A percentile compares a stretch with the other conserved stretches of the same genome.
phyloP scores from a whole-genome alignment of 1,140 invertebrate genomes.

The Wasmannia auropunctata region DNA sequence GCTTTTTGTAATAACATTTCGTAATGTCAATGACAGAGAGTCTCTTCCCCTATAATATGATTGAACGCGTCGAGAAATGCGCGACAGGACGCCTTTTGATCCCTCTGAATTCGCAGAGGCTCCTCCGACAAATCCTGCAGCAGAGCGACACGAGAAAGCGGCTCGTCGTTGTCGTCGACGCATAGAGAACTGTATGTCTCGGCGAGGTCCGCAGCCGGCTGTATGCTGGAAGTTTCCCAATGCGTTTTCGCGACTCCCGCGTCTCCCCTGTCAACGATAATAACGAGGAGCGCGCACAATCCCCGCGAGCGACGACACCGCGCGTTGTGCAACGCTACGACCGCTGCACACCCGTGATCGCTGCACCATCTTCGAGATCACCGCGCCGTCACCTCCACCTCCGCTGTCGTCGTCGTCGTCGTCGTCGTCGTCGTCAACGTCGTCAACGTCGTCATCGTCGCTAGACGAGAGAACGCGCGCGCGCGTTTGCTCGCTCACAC shows the following conservation, averaged over 20 bases:
- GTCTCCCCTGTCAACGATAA: constrained; percentile 51
- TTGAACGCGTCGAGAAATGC: not conserved
- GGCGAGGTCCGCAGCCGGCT: not conserved
- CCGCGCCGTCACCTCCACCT: too few species aligned
- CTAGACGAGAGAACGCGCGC: constrained; percentile 20
- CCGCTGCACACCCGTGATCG: constrained; percentile 28
- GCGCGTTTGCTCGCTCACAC: constrained; percentile 24
- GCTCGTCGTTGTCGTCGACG: not conserved
- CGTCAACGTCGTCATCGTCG: not conserved
- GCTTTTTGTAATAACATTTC: not conserved
- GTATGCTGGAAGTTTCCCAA: constrained; percentile 59
- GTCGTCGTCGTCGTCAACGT: not conserved
- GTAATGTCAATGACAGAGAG: not conserved
- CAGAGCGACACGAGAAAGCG: not conserved
- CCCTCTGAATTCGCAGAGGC: not conserved
- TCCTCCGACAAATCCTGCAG: not conserved
- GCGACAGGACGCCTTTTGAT: not conserved
- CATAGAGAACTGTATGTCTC: not conserved
- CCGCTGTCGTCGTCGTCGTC: not conserved
- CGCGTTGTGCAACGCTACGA: constrained; percentile 66
- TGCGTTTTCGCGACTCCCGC: constrained; percentile 56
- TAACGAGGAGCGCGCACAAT: constrained; percentile 60
- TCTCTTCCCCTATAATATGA: not conserved
- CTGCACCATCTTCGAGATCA: constrained; percentile 4
- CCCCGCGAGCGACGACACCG: constrained; percentile 35